phyloP scores from a whole-genome alignment of 2,888 invertebrate genomes.

The Nasonia oneida region DNA sequence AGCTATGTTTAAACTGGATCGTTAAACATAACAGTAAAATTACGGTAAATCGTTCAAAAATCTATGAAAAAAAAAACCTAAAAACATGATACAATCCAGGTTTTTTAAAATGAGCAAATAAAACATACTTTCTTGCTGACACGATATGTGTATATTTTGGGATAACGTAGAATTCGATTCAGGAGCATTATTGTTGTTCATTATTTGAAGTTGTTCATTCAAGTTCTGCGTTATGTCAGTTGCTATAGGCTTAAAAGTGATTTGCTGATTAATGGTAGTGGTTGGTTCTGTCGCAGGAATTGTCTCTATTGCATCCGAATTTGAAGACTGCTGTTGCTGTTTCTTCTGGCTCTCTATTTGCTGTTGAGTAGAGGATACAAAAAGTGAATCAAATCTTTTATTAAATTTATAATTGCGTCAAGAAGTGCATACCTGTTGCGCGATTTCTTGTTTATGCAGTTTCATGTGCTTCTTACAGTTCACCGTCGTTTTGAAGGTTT shows the following conservation, averaged over 20 bases:
- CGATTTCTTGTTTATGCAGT: slow-evolving; percentile 81
- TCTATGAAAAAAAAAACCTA: not conserved
- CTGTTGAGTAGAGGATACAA: slow-evolving; percentile 22
- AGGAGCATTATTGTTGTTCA: slow-evolving; percentile 66
- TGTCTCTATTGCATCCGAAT: not conserved
- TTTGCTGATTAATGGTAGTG: slow-evolving; percentile 44
- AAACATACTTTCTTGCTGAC: slow-evolving; percentile 42
- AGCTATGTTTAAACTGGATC: not conserved
- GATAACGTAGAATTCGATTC: not conserved
- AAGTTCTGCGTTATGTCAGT: slow-evolving; percentile 71
- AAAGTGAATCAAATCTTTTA: not conserved
- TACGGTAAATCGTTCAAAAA: slow-evolving; percentile 16
- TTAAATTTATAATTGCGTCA: not conserved
- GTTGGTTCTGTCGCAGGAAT: slow-evolving; percentile 17
- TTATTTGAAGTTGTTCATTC: slow-evolving; percentile 68
- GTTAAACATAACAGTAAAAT: slow-evolving; percentile 6
- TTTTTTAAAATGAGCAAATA: slow-evolving; percentile 13
- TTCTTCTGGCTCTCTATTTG: slow-evolving; percentile 55
- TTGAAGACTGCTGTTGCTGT: slow-evolving; percentile 9
- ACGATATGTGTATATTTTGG: slow-evolving; percentile 39
- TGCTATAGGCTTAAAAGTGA: slow-evolving; percentile 64
- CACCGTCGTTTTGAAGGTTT: slow-evolving; percentile 78
- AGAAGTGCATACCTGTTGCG: slow-evolving; percentile 74
- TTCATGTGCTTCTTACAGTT: slow-evolving; percentile 85
- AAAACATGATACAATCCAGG: slow-evolving; percentile 12